Percentiles rank a stretch among this genome's conserved stretches.
Evolutionary conservation across 2,797 vertebrate species (phyloP).

Genomic region (Choloepus didactylus): DNA sequence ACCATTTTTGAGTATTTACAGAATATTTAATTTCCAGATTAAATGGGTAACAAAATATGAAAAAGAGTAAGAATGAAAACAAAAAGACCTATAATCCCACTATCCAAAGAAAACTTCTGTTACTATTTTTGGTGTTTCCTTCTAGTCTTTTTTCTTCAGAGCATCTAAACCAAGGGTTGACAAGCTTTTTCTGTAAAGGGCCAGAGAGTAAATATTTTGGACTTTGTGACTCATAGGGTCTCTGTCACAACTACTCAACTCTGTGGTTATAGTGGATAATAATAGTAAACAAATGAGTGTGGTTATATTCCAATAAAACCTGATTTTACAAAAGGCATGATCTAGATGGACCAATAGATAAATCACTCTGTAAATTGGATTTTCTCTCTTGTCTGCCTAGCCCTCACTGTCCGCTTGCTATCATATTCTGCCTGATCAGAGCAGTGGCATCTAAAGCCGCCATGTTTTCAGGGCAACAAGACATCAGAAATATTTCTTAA

Average conservation of each 20-base stretch:
- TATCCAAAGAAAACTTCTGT: neutral
- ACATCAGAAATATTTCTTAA: conserved; percentile 5
- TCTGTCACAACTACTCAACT: conserved; percentile 23
- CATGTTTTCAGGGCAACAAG: neutral
- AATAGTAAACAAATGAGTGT: neutral
- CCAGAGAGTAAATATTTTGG: neutral
- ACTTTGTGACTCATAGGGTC: neutral
- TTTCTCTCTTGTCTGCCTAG: neutral
- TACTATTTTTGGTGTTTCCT: conserved; percentile 18
- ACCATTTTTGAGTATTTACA: neutral
- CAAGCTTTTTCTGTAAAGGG: neutral
- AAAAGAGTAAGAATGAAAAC: neutral
- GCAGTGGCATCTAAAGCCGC: neutral
- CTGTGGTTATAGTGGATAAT: neutral
- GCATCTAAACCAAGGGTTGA: neutral
- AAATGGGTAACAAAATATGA: conserved; percentile 41
- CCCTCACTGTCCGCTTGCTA: neutral
- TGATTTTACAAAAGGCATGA: neutral
- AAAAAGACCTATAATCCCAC: neutral
- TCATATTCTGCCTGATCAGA: neutral
- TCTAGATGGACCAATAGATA: neutral
- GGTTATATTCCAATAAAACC: neutral
- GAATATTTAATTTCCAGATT: conserved; percentile 51
- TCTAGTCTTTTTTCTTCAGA: neutral
- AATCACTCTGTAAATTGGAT: neutral